These are phyloP conservation scores for Tetramorium bicarinatum DNA, from an alignment of 2,888 invertebrate genomes.

Conservation along the genomic window DNA sequence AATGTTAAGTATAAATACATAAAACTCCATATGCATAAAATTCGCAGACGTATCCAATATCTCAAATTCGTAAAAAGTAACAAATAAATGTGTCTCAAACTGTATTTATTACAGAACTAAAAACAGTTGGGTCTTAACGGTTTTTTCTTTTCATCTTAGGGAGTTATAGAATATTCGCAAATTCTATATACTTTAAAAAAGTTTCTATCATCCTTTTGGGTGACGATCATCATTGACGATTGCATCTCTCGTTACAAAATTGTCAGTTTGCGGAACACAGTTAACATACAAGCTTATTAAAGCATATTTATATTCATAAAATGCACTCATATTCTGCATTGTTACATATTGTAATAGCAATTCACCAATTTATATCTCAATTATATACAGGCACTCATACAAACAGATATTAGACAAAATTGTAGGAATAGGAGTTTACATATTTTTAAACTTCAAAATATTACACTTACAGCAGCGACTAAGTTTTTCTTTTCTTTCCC, in stretches of 20 bases:
- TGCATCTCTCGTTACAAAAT: neutral
- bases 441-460: constrained; percentile 8
- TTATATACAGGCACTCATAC: neutral
- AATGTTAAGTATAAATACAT: neutral
- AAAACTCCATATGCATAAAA: neutral
- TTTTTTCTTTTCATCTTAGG: neutral
- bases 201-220: neutral
- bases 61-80: neutral
- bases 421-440: constrained; percentile 14
- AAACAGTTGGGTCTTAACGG: neutral
- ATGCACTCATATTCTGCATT: constrained; percentile 10
- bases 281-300: constrained; percentile 24
- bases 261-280: neutral
- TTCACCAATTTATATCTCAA: neutral
- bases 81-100: neutral
- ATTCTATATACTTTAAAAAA: neutral
- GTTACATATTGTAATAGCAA: neutral
- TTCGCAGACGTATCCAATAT: neutral
- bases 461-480: constrained; percentile 1
- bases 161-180: neutral
- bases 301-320: constrained; percentile 1
- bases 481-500: neutral
- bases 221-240: neutral
- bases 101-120: neutral
- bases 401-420: constrained; percentile 8